These are phyloP conservation scores for Centruroides sculpturatus DNA, from an alignment of 1,140 invertebrate genomes.

Conservation along the genomic window DNA sequence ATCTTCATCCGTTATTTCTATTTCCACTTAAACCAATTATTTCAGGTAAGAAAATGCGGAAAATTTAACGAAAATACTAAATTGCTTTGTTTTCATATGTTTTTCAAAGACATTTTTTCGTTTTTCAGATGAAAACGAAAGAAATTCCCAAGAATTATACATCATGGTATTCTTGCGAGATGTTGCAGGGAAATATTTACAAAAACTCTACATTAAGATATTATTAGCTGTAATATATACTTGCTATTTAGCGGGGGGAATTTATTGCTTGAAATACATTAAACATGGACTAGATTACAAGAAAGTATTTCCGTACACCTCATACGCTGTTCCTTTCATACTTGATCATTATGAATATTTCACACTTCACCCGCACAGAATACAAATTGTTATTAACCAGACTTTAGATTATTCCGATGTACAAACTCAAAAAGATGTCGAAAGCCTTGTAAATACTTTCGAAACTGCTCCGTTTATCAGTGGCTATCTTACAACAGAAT, in stretches of 20 bases:
- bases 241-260: conserved; percentile 61
- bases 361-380: conserved; percentile 71
- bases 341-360: conserved; percentile 74
- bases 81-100: too few species aligned
- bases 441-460: conserved; percentile 56
- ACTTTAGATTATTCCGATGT: conserved; percentile 70
- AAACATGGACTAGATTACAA: conserved; percentile 74
- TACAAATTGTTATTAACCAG: conserved; percentile 71
- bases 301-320: conserved; percentile 67
- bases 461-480: conserved; percentile 64
- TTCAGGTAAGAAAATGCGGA: too few species aligned
- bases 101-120: too few species aligned
- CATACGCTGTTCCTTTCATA: conserved; percentile 75
- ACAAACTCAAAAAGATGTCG: conserved; percentile 34
- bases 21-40: too few species aligned
- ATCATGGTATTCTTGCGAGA: conserved; percentile 80
- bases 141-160: conserved; percentile 45
- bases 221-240: conserved; percentile 60
- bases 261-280: conserved; percentile 70
- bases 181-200: conserved; percentile 55
- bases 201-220: conserved; percentile 53
- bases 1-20: too few species aligned
- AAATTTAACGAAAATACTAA: too few species aligned
- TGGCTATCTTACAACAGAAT: conserved; percentile 62
- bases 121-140: too few species aligned